Evolutionary conservation across 2,888 invertebrate species (phyloP), one percentile per base, ranked within the genome.

Genomic region (Pachycephus smyrnensis): DNA sequence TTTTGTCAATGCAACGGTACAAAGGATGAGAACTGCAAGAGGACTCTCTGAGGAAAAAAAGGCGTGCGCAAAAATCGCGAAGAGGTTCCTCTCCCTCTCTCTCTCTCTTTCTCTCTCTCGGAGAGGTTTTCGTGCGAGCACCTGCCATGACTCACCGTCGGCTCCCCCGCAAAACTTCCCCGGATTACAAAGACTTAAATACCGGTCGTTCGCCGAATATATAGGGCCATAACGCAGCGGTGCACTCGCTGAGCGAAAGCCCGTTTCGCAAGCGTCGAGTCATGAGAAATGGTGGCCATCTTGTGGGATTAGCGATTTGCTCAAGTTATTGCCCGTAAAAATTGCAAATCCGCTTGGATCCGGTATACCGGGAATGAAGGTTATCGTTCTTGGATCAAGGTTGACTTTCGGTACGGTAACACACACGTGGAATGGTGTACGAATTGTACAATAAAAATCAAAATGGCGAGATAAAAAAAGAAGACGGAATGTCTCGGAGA

Each of bases 181-280:
- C 86, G 86, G 89, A 90, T 89, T 89, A 89, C 89, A 89, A 90
- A 89, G 89, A 88, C 89, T 89, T 89, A 89, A 90, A 89, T 90
- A 88, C 88, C 86, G 86, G 85, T 86, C 88, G 87, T 86, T 85
- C 82, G 82, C 82, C 85, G 84, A 86, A 87, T 87, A 85, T 86
- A 87, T 86, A 86, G 84, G 83, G 77, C 82, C 82, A 77, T 81
- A 82, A 79, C 84, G 83, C 82, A 84, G 84, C 83, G 84, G 76
- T 78, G 32, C 31, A 71, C 71, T 79, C 80, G 78, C 71, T 68
- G 78, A 79, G 79, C 75, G 80, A 79, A 76, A 77, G 78, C 80
- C 73, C 40, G 77, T 76, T 84, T 84, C 81, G 68, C 80, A 30
- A 33, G 78, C 81, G 77, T 76, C 68, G 79, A 35, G 76, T 73